These are phyloP conservation scores for Liopterus haemorrhoidalis DNA, from an alignment of 2,888 invertebrate genomes.

Conservation along the genomic window DNA sequence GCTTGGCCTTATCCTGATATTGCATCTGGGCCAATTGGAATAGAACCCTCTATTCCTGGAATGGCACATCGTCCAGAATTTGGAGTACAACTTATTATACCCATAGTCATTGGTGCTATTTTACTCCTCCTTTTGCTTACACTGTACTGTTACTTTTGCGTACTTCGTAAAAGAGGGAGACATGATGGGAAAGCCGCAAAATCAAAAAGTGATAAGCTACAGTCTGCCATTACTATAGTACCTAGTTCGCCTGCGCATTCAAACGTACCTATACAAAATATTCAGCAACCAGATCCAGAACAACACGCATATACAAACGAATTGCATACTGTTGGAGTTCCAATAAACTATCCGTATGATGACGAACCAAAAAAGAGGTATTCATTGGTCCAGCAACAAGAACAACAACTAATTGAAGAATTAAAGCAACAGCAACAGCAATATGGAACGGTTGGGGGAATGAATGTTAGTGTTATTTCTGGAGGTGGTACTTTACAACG, in stretches of 20 bases:
- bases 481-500: slow-evolving; percentile 45
- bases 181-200: slow-evolving; percentile 35
- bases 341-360: slow-evolving; percentile 44
- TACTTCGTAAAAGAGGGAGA: slow-evolving; percentile 44
- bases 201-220: slow-evolving; percentile 42
- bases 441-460: no score
- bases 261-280: slow-evolving; percentile 28
- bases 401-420: slow-evolving; percentile 46
- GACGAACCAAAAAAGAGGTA: slow-evolving; percentile 48
- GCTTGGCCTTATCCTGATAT: slow-evolving; percentile 43
- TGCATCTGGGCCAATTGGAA: slow-evolving; percentile 32
- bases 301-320: slow-evolving; percentile 39
- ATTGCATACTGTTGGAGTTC: slow-evolving; percentile 46
- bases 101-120: slow-evolving; percentile 47
- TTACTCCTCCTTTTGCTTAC: slow-evolving; percentile 45
- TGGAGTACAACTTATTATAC: slow-evolving; percentile 47
- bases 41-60: slow-evolving; percentile 42
- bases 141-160: slow-evolving; percentile 49
- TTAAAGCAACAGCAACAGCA: slow-evolving; percentile 44
- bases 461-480: slow-evolving; percentile 44
- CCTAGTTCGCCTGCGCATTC: slow-evolving; percentile 42
- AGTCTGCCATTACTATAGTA: slow-evolving; percentile 46
- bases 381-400: slow-evolving; percentile 47
- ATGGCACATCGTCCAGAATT: slow-evolving; percentile 43
- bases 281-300: slow-evolving; percentile 33